Percentiles rank a stretch among this genome's conserved stretches.
Conservation (phyloP, 2,888 invertebrate species). For the Caenorhabditis sinica region DNA sequence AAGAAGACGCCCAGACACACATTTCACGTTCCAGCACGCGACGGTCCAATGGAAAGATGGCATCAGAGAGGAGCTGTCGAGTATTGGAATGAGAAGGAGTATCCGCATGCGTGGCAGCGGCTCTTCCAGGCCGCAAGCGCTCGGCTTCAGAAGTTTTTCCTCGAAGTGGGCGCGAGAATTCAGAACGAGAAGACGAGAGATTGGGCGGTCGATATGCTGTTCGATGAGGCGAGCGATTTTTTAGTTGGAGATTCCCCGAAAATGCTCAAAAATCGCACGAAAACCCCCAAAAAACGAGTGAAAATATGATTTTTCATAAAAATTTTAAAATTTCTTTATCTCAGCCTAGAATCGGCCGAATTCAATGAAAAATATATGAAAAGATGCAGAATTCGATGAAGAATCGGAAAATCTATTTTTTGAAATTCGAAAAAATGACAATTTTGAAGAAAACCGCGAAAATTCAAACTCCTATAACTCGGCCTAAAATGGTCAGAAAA, state of each 20-base stretch:
- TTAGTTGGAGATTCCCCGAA: not conserved
- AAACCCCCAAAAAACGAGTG: not conserved
- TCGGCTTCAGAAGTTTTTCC: conserved; percentile 16
- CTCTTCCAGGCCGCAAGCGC: conserved; percentile 9
- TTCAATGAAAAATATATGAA: too few species aligned
- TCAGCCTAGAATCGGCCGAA: too few species aligned
- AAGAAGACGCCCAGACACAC: not conserved
- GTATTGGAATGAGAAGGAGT: not conserved
- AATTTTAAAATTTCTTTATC: too few species aligned
- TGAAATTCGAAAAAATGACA: too few species aligned
- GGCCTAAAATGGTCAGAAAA: too few species aligned
- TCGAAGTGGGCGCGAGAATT: not conserved
- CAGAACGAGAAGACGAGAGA: conserved; percentile 3
- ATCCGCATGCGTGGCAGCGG: not conserved
- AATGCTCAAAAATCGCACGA: too few species aligned
- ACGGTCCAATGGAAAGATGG: conserved; percentile 15
- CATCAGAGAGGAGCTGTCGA: not conserved
- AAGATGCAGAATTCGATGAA: too few species aligned
- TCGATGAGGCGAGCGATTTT: not conserved
- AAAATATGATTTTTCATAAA: too few species aligned
- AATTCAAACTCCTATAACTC: too few species aligned
- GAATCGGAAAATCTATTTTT: too few species aligned
- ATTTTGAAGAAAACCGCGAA: too few species aligned
- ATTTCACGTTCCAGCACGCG: conserved; percentile 5
- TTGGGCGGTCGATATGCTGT: not conserved